phyloP scores from a whole-genome alignment of 2,113 vertebrate genomes.

The Colius striatus region DNA sequence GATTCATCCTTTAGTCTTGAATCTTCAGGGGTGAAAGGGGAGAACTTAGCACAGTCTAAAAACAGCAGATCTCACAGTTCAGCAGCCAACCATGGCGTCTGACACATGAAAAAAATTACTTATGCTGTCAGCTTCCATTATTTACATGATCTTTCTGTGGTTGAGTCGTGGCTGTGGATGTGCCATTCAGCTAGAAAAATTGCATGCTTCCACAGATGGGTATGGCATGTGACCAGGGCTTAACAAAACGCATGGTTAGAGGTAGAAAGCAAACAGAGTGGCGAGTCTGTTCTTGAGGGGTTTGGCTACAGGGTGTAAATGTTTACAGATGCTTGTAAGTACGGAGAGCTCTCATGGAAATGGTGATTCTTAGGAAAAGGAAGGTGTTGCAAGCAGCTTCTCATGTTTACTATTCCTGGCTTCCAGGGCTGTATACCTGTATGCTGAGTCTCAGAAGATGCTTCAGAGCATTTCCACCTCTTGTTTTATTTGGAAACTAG shows the following conservation, averaged over 20 bases:
- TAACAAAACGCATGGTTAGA: background rate
- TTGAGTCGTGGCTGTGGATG: conserved; percentile 63
- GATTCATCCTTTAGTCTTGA: conserved; percentile 34
- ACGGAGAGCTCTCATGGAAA: background rate
- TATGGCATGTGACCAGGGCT: conserved; percentile 65
- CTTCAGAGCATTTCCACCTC: background rate
- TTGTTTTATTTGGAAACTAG: background rate
- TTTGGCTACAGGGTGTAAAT: background rate
- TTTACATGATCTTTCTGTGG: conserved; percentile 74
- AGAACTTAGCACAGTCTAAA: conserved; percentile 63
- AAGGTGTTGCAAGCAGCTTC: background rate
- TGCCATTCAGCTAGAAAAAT: conserved; percentile 72
- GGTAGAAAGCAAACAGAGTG: conserved; percentile 15
- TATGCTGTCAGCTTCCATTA: conserved; percentile 77
- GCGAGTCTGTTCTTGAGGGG: background rate
- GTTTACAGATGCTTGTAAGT: background rate
- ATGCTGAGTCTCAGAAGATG: background rate
- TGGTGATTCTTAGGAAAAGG: background rate
- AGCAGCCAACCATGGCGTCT: conserved; percentile 70
- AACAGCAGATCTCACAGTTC: conserved; percentile 73
- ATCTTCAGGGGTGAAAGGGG: conserved; percentile 64
- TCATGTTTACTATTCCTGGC: background rate
- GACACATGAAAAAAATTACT: conserved; percentile 76
- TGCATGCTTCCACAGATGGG: conserved; percentile 72
- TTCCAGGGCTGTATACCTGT: background rate